Base-by-base conservation (phyloP, 2,113 vertebrate species). In the Ellobius talpinus region DNA sequence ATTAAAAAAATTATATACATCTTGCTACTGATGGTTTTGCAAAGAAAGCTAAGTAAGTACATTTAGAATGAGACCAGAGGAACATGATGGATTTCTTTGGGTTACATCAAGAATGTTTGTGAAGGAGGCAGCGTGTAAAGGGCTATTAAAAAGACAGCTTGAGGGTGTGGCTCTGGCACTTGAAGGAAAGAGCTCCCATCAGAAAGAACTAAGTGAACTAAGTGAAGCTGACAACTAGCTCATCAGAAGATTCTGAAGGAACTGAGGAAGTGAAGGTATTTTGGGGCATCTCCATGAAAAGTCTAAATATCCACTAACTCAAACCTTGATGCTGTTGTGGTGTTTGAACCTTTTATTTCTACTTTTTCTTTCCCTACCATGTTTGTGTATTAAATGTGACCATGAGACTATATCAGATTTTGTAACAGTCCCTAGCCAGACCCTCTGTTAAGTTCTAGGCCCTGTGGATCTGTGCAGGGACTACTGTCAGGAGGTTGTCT, bases 131-230 rank as follows among this genome's bases (percentile, higher is more conserved):
- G 72, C 66, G 10, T 92, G 85, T 88, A 39, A 95, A 81, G 90
- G 72, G n/a, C n/a, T 58, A 17, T 68, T 76, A 65, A 58, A 96
- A 96, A 77, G 72, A 68, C 42, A 84, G 66, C 79, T 92, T 72
- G 47, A 91, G 81, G 50, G 24, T 10, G 29, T 95, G 68, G 0
- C 33, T 74, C 76, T 70, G 2, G 26, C 52, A 50, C 58, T 88
- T 95, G 14, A 90, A 61, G 70, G 61, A 42, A 89, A 92, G 84
- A 47, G 12, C n/a, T 68, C 42, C 45, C 87, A 9, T 26, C 7
- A 21, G 63, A 95, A 65, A 21, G 55, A 95, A 70, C 50, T 16
- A 79, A 29, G 39, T 42, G 55, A 95, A 70, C 50, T 16, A 79
- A 29, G 39, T 42, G 86, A 52, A 65, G 61, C 55, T 26, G 70